Percentiles rank a stretch among this genome's conserved stretches.
Conservation (phyloP, 2,888 invertebrate genomes). For the Sesia apiformis region DNA sequence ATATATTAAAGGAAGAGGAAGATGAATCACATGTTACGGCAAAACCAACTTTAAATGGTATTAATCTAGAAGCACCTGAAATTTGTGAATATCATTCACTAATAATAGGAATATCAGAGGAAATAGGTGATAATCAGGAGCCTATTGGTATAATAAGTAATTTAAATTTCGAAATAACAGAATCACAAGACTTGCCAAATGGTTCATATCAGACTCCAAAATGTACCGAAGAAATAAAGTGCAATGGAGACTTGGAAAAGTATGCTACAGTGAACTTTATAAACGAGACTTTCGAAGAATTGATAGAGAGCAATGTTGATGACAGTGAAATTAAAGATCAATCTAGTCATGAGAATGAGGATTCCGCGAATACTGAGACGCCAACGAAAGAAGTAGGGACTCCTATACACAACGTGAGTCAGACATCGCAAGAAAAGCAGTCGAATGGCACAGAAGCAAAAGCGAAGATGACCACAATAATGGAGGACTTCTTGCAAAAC, state of each 20-base stretch:
- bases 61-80: background rate
- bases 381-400: slow-evolving; percentile 3
- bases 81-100: too few relatives aligned
- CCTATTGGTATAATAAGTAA: background rate
- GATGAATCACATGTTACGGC: slow-evolving; percentile 3
- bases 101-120: background rate
- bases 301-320: slow-evolving; percentile 63
- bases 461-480: background rate
- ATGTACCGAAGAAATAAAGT: slow-evolving; percentile 17
- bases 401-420: background rate
- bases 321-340: slow-evolving; percentile 43
- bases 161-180: background rate
- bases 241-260: slow-evolving; percentile 45
- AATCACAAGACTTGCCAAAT: slow-evolving; percentile 5
- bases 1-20: slow-evolving; percentile 5
- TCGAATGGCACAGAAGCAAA: background rate
- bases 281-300: slow-evolving; percentile 56
- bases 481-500: slow-evolving; percentile 56
- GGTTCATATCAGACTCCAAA: slow-evolving; percentile 10
- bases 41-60: slow-evolving; percentile 13
- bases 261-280: slow-evolving; percentile 58
- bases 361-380: slow-evolving; percentile 8
- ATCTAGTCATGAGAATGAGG: slow-evolving; percentile 9
- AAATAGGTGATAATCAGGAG: background rate
- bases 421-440: background rate